Evolutionary conservation across 2,113 vertebrate genomes (phyloP).

Genomic region (Oreocharis arfaki): DNA sequence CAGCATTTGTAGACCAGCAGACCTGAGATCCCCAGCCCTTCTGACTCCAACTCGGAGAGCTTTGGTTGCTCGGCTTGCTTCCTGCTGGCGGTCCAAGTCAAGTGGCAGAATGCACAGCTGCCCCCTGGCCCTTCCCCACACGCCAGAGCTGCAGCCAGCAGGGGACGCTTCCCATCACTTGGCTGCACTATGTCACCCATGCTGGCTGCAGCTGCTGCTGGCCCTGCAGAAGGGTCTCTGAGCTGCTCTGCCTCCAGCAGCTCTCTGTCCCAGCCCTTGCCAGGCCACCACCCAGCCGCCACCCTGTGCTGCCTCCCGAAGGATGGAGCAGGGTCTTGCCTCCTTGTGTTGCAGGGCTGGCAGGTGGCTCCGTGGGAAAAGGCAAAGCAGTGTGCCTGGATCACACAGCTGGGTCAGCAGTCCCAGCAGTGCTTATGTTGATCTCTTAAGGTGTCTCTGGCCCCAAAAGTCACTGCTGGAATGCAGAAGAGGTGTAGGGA

Average conservation of each 20-base stretch:
- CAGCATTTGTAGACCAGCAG: neutral
- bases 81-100: neutral
- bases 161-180: neutral
- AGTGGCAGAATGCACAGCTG: neutral
- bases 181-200: fast-evolving
- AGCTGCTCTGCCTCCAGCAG: neutral
- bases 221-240: neutral
- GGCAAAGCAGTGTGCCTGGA: fast-evolving
- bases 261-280: neutral
- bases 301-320: fast-evolving
- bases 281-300: neutral
- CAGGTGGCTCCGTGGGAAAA: fast-evolving
- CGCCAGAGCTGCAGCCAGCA: neutral
- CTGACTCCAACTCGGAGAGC: neutral
- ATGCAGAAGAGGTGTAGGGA: neutral
- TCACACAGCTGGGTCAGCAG: fast-evolving
- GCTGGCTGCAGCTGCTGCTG: neutral
- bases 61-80: neutral
- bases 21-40: neutral
- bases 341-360: neutral
- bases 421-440: neutral
- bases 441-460: neutral
- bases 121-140: neutral
- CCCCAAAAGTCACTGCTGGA: neutral
- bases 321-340: neutral